Percentiles rank a stretch among this genome's conserved stretches.
These are phyloP conservation scores for Falco concolor DNA, from an alignment of 2,797 vertebrate species.

Conservation along the genomic window DNA sequence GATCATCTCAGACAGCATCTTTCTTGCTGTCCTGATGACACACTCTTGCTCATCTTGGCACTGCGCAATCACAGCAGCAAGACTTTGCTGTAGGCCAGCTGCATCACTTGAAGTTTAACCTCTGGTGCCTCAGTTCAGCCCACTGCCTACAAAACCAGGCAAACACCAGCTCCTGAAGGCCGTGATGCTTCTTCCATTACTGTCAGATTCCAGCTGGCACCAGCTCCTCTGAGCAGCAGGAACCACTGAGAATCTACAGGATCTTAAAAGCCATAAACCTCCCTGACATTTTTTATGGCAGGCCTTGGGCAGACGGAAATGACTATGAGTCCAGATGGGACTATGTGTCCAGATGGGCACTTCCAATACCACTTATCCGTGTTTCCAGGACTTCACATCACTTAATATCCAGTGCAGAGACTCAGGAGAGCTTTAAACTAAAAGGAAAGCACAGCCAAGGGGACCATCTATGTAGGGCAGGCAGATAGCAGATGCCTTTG, in stretches of 20 bases:
- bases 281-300: neutral
- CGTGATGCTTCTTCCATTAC: neutral
- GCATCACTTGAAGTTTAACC: neutral
- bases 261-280: conserved; percentile 1
- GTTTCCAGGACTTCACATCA: neutral
- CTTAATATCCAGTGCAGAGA: neutral
- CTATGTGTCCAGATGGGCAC: neutral
- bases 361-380: neutral
- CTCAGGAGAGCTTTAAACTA: neutral
- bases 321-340: neutral
- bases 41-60: neutral
- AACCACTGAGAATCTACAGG: neutral
- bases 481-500: neutral
- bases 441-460: neutral
- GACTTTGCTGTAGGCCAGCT: neutral
- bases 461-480: neutral
- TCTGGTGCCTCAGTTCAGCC: neutral
- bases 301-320: neutral
- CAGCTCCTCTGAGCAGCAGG: neutral
- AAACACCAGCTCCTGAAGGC: neutral
- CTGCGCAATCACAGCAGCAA: neutral
- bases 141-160: neutral
- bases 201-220: neutral
- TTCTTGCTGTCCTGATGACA: neutral
- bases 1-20: neutral